Evolutionary conservation across 2,113 vertebrate species (phyloP), one percentile per base, ranked within the genome.

Genomic region (Cebus imitator): DNA sequence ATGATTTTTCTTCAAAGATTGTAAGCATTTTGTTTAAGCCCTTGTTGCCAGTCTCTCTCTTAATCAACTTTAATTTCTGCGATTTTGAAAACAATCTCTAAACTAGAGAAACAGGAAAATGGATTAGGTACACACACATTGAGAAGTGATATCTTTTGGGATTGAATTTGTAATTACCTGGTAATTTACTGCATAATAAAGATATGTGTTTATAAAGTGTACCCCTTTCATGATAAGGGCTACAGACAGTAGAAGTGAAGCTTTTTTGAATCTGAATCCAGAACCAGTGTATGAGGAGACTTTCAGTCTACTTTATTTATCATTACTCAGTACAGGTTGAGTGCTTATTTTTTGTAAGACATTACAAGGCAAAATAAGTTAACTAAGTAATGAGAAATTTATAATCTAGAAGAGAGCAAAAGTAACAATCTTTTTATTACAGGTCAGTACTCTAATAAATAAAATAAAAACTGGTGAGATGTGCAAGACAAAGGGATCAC

Each of bases 71-170:
- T 86, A 79, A 7, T 75, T n/a, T n/a, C 30, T 92, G 48, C 40
- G 14, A 89, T 89, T 92, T 95, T 92, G 40, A 68, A 91, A 92
- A 73, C 70, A 3, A 1, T 72, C 79, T 92, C 21, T 80, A 37
- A 94, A 91, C 9, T 76, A 86, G 57, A 85, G 57, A 95, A 97
- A 86, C 18, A 87, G 21, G 75, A 79, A 95, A 68, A 76, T 83
- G 17, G 25, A 50, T 52, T 87, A 58, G 66, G 40, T 58, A 18
- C 5, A 20, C 18, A 72, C 8, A 6, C 37, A 64, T 37, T 93
- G 68, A 82, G 11, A 92, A 79, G 16, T 92, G 5, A 37, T 84
- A 6, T 79, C 35, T 89, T 95, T 95, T 30, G 48, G 30, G 30
- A 50, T 25, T 75, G 85, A 95, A 58, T 80, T 40, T 95, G 48